Evolutionary conservation across 2,888 invertebrate genomes (phyloP).

Genomic region (Eucera pruinosa): DNA sequence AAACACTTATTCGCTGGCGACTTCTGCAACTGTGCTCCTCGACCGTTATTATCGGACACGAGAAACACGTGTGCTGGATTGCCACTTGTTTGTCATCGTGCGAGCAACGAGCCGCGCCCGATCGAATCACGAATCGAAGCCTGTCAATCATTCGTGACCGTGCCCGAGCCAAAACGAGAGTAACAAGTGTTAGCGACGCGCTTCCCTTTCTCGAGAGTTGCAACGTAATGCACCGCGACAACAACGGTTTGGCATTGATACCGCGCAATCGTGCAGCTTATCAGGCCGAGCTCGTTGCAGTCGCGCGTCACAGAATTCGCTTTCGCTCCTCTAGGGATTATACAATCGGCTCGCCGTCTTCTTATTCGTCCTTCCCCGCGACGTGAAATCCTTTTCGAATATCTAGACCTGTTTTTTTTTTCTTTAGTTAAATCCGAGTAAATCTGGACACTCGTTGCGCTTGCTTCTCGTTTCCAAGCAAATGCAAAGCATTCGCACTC

Average conservation of each 20-base stretch:
- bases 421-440: no score
- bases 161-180: constrained; percentile 45
- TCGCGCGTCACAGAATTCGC: constrained; percentile 1
- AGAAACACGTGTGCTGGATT: constrained; percentile 26
- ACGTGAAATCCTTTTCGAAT: neutral
- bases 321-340: neutral
- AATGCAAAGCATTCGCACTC: no score
- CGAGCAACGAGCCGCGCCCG: neutral
- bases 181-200: constrained; percentile 62
- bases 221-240: constrained; percentile 64
- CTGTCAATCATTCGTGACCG: constrained; percentile 39
- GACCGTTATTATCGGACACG: no score
- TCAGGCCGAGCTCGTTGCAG: constrained; percentile 30
- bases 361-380: neutral
- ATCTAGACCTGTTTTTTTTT: no score
- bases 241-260: constrained; percentile 67
- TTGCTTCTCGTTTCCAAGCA: no score
- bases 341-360: neutral
- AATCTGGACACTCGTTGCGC: no score
- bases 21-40: no score
- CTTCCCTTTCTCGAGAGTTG: constrained; percentile 34
- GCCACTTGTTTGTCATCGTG: constrained; percentile 21
- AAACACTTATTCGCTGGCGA: no score
- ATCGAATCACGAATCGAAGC: constrained; percentile 53
- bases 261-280: constrained; percentile 15